Evolutionary conservation across 2,888 invertebrate genomes (phyloP), one percentile per base, ranked within the genome.

Genomic region (Ptychoptera contaminata): DNA sequence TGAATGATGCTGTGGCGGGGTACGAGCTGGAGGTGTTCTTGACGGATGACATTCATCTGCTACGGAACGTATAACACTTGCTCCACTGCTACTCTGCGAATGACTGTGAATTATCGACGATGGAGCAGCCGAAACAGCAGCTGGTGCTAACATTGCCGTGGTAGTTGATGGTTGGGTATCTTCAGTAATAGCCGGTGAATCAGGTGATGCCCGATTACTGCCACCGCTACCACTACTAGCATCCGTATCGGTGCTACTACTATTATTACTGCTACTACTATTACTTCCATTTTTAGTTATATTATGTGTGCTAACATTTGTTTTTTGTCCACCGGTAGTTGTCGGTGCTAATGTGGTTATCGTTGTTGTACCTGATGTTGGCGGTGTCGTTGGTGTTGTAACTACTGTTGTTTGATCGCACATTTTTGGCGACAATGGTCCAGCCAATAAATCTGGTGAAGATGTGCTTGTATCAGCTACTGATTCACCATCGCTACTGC

Each of bases 401-500:
- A 55, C 48, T 59, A 55, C 42, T 58, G 59, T 37, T 58, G 50
- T 48, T 52, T 57, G 68, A 62, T 56, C 74, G 61, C 77, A 75
- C 73, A 79, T 77, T 70, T 79, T 79, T 64, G 86, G 86, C 63
- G 87, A 87, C 66, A 82, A 76, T 63, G 86, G 85, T 7, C 23
- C 23, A 66, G 82, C 80, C 59, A 76, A 71, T 57, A 83, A 76
- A 72, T 88, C 88, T 67, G 87, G 87, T 63, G 88, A 90, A 65
- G 88, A 87, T 65, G 87, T 87, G 67, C 85, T 87, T 65, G 88
- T 87, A 71, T 90, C 90, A 66, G 87, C 87, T 71, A 87, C 82
- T 66, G 87, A 88, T 74, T 88, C 90, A 80, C 90, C 91, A 81
- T 91, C 91, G 71, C 88, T 88, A 71, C 88, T 88, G 75, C 91